Percentiles rank a stretch among this genome's conserved stretches.
Evolutionary conservation across 2,888 invertebrate genomes (phyloP).

Genomic region (Pasiphila rectangulata): DNA sequence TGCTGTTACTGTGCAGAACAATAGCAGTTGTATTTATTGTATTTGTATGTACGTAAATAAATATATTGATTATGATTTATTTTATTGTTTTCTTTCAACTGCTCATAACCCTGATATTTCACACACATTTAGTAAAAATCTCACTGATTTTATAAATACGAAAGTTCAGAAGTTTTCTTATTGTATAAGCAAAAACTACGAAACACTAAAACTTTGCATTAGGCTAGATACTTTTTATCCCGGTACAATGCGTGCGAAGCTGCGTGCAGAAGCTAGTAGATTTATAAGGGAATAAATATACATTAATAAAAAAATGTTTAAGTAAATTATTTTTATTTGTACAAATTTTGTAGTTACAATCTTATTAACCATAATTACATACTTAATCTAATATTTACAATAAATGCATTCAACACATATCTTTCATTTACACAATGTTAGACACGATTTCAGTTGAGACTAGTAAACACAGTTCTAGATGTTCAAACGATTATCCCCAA

Average conservation of each 20-base stretch:
- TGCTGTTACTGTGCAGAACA: conserved; percentile 35
- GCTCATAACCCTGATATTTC: no score
- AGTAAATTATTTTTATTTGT: conserved; percentile 31
- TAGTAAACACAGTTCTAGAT: background rate
- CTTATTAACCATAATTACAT: background rate
- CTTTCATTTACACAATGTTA: background rate
- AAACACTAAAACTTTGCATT: no score
- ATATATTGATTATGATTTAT: background rate
- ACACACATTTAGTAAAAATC: no score
- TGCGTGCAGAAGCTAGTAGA: no score
- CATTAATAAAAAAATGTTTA: no score
- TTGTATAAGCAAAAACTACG: no score
- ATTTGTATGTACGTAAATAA: conserved; percentile 9
- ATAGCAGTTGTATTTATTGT: conserved; percentile 17
- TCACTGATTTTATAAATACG: no score
- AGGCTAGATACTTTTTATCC: no score
- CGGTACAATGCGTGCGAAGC: no score
- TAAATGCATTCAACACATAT: conserved; percentile 45
- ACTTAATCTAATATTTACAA: conserved; percentile 48
- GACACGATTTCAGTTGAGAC: background rate
- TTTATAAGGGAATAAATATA: no score
- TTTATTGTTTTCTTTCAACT: background rate
- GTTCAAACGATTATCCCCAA: background rate
- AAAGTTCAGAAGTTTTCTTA: no score
- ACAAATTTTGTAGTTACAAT: conserved; percentile 8